phyloP scores from a whole-genome alignment of 2,797 vertebrate genomes.

The Cossypha caffra region DNA sequence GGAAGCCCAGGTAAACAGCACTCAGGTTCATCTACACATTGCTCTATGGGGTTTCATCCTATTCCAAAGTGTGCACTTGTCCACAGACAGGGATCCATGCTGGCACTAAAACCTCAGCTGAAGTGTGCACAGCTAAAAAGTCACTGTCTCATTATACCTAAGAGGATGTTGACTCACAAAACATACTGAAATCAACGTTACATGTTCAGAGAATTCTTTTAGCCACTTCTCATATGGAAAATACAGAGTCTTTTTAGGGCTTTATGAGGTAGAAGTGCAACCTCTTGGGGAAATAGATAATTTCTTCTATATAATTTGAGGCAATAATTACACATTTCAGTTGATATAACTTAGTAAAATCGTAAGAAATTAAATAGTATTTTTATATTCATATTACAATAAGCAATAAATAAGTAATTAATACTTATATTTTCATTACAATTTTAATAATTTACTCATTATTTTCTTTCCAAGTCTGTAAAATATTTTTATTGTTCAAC shows the following conservation, averaged over 20 bases:
- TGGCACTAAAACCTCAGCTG: neutral
- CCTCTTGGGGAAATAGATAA: neutral
- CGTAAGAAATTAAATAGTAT: neutral
- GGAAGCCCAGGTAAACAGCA: neutral
- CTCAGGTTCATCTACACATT: neutral
- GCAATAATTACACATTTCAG: neutral
- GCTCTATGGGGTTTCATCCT: neutral
- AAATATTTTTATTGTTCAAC: neutral
- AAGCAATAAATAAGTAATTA: neutral
- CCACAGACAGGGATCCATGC: neutral
- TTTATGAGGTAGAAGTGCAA: neutral
- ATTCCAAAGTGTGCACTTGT: neutral
- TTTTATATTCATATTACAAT: neutral
- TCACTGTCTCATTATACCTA: neutral
- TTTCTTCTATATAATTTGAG: neutral
- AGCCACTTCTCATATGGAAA: neutral
- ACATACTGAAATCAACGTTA: neutral
- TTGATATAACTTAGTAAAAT: neutral
- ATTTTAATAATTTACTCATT: neutral
- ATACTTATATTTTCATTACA: neutral
- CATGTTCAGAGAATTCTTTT: neutral
- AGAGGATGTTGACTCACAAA: neutral
- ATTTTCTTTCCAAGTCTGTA: neutral
- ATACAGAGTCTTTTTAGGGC: neutral
- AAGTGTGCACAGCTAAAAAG: neutral